Evolutionary conservation across 1,140 invertebrate genomes (phyloP).

Genomic region (Aphidius gifuensis): DNA sequence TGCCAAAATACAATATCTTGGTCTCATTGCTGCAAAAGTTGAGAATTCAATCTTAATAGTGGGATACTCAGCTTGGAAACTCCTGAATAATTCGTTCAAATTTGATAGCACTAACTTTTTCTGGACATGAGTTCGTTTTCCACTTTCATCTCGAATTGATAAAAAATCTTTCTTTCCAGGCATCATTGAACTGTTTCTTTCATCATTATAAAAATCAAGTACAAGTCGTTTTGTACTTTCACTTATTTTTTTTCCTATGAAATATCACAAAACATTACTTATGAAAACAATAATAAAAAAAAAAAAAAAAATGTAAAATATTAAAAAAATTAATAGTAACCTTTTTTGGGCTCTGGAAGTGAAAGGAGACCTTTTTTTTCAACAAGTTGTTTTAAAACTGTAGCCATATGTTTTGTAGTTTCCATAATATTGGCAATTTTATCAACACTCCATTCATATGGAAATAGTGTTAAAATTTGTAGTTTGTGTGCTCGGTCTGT

Average conservation of each 20-base stretch:
- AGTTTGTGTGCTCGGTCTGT: conserved; percentile 12
- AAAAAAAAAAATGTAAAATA: not conserved
- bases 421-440: conserved; percentile 20
- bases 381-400: conserved; percentile 21
- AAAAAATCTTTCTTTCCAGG: conserved; percentile 29
- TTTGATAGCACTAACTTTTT: conserved; percentile 23
- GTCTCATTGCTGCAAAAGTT: conserved; percentile 26
- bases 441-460: conserved; percentile 16
- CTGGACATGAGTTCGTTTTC: conserved; percentile 18
- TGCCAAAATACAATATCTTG: conserved; percentile 25
- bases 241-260: conserved; percentile 12
- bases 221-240: conserved; percentile 7
- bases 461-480: conserved; percentile 23
- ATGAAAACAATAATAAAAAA: conserved; percentile 2
- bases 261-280: conserved; percentile 15
- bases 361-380: conserved; percentile 15
- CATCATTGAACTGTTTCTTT: conserved; percentile 14
- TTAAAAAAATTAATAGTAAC: conserved; percentile 9
- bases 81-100: conserved; percentile 18
- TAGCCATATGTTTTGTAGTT: conserved; percentile 16
- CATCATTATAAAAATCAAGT: conserved; percentile 21
- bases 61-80: conserved; percentile 19
- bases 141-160: conserved; percentile 17
- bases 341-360: conserved; percentile 16
- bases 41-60: conserved; percentile 31